Base-by-base conservation (phyloP, 2,113 vertebrate species). In the Rhinopomastus cyanomelas region DNA sequence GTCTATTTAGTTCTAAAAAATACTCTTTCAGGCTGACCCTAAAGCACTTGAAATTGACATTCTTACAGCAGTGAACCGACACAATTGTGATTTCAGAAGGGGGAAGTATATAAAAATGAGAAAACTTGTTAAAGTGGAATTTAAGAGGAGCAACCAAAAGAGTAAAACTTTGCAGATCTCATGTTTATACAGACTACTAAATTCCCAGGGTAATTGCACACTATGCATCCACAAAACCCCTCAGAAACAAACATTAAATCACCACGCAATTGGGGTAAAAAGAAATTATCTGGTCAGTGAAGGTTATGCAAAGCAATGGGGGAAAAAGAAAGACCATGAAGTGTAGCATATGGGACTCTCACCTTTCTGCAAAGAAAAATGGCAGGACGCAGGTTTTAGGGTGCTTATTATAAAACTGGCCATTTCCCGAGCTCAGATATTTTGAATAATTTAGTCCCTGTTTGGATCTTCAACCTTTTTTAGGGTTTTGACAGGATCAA, bases 181-280 rank as follows among this genome's bases (percentile, higher is more conserved):
- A 12, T 74, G 65, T 83, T 93, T 78, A 85, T 67, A 60, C 9
- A 48, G 12, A 25, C 30, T 68, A 72, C 81, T 90, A 84, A 81
- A 81, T 44, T 90, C 91, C 93, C 86, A 84, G 49, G 60, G 23
- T 78, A 94, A 94, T 81, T 85, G 61, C 36, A 78, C 32, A 78
- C 68, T 68, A 7, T 1, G 1, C 75, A 72, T 61, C 53, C 34
- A 72, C 88, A 86, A 86, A 90, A 75, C 0, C 7, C 55, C 86
- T 78, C 80, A 93, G 81, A 94, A 96, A 72, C 61, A 90, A 49
- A 71, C 9, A 32, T 64, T 62, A 75, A 72, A 78, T 27, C 88
- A 96, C 90, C 86, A 96, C 94, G 86, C 90, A 93, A 94, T 61
- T 86, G 69, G 66, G 30, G 6, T 81, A 72, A 81, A 77, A 86